Conservation (phyloP, 2,888 invertebrate genomes). For the Drosophila sordidula region DNA sequence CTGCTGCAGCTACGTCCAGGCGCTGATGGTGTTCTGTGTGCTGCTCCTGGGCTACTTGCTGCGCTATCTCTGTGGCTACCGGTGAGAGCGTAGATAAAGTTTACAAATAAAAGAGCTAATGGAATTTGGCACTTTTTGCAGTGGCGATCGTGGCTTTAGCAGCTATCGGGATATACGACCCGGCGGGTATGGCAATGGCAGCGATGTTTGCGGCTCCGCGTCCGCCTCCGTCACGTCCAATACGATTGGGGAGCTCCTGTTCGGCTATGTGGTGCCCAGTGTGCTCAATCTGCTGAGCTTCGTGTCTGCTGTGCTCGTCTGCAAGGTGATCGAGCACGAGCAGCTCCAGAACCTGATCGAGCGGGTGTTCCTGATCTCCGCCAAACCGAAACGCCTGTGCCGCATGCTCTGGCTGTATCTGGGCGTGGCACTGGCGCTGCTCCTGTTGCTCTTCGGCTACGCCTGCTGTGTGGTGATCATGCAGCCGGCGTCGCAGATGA, state of each 20-base stretch:
- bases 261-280: conserved; percentile 91
- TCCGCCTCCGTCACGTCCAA: conserved; percentile 52
- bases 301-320: conserved; percentile 90
- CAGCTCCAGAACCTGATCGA: conserved; percentile 94
- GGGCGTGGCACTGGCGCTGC: conserved; percentile 89
- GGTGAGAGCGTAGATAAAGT: conserved; percentile 85
- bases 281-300: conserved; percentile 90
- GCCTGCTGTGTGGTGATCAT: conserved; percentile 85
- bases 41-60: conserved; percentile 90
- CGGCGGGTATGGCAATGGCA: conserved; percentile 33
- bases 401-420: conserved; percentile 91
- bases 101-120: too few relatives aligned
- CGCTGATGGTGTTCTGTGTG: conserved; percentile 88
- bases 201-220: conserved; percentile 42
- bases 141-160: conserved; percentile 82
- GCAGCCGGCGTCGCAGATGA: conserved; percentile 74
- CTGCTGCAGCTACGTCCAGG: conserved; percentile 89
- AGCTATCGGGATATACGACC: conserved; percentile 66
- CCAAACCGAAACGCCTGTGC: conserved; percentile 89
- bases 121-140: conserved; percentile 17
- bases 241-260: conserved; percentile 89
- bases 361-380: conserved; percentile 90
- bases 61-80: conserved; percentile 92
- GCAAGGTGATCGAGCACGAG: conserved; percentile 92
- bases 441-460: conserved; percentile 88